Base-by-base conservation (phyloP, 2,888 invertebrate genomes). In the Trichacis sp. region DNA sequence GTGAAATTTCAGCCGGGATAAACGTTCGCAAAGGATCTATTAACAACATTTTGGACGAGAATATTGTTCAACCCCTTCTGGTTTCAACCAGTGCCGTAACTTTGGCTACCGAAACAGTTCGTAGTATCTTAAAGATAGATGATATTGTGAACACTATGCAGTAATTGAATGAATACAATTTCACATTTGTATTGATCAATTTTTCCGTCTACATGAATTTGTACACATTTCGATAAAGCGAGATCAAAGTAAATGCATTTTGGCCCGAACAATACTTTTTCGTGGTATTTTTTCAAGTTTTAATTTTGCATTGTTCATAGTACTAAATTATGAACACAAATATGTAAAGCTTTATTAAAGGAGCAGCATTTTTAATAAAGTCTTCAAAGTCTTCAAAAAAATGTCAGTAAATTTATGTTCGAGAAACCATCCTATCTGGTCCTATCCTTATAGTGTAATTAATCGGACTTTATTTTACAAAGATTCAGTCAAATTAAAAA, bases 91-190 rank as follows among this genome's bases (percentile, higher is more conserved):
- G 96, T 73, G 96, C 97, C 48, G 91, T 99, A 73, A 95, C 92
- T 55, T 90, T 99, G 75, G 93, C 99, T 68, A 93, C 98, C 0
- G 99, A 99, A 88, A 98, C 98, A 50, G 95, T 98, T 67, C 91
- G 98, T 77, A 95, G 96, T 76, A 98, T 99, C 86, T 89, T 99
- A 81, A 99, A 99, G 88, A 99, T 99, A 79, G 99, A 99, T 86
- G 99, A 99, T 86, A 98, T 99, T 85, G 96, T 98, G 78, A 91
- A 92, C 88, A 81, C 83, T 0, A 77, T 75, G 59, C 77, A 82
- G 51, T 82, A 79, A 78, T 53, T 33, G 11, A 6, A 33, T 2
- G 33, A 6, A n/a, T 33, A 6, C 12, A 45, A 33, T 33, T n/a
- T n/a, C n/a, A n/a, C 33, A 33, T 33, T 33, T 33, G 8, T n/a